Conservation (phyloP, 2,888 invertebrate species). For the Cerceris ruficornis region DNA sequence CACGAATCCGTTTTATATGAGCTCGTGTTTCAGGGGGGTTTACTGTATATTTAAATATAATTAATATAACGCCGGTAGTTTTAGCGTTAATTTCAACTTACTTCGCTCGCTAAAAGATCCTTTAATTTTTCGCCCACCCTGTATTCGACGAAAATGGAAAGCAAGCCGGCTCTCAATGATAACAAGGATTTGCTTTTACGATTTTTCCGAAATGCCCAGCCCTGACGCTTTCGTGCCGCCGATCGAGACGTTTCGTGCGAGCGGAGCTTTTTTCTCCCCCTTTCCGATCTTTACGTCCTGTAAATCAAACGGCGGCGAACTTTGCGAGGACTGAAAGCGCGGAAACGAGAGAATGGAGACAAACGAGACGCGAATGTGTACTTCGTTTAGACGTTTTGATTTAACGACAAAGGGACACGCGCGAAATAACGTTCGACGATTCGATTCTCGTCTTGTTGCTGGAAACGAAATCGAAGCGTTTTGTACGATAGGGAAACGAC, state of each 20-base stretch:
- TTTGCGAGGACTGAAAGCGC: slow-evolving; percentile 21
- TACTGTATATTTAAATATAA: no score
- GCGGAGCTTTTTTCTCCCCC: slow-evolving; percentile 8
- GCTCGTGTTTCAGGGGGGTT: no score
- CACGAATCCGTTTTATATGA: no score
- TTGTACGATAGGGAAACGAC: not conserved
- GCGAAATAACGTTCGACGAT: slow-evolving; percentile 11
- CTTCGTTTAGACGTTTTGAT: slow-evolving; percentile 31
- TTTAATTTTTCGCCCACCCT: no score
- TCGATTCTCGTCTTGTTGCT: not conserved
- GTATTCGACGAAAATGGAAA: not conserved
- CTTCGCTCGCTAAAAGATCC: no score
- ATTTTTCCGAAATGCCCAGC: slow-evolving; percentile 12
- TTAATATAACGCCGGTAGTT: no score
- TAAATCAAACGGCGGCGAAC: slow-evolving; percentile 28
- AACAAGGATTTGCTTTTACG: slow-evolving; percentile 22
- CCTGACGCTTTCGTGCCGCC: slow-evolving; percentile 3
- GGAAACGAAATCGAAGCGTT: not conserved
- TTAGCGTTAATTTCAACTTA: no score
- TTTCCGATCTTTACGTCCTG: not conserved
- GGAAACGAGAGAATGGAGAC: slow-evolving; percentile 31
- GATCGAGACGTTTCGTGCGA: slow-evolving; percentile 8
- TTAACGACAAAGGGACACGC: slow-evolving; percentile 11
- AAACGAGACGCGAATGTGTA: slow-evolving; percentile 36
- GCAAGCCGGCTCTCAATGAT: not conserved